phyloP scores from a whole-genome alignment of 2,113 vertebrate species.

The Lophius piscatorius region DNA sequence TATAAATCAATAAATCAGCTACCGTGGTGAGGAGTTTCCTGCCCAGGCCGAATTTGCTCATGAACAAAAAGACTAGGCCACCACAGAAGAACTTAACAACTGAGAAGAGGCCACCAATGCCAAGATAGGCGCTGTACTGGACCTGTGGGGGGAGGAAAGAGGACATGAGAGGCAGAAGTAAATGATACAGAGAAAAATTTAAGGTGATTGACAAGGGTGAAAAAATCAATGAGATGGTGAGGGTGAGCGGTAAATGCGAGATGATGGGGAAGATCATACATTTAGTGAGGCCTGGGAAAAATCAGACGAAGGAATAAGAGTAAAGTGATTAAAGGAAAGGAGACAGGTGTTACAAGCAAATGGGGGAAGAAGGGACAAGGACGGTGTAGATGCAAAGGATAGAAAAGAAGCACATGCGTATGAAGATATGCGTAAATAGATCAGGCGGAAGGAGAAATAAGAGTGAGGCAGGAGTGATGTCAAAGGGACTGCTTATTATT shows the following conservation, averaged over 20 bases:
- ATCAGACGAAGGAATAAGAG: neutral
- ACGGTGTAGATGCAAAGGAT: neutral
- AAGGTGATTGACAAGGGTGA: neutral
- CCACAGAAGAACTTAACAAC: conserved; percentile 84
- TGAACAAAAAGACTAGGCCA: conserved; percentile 85
- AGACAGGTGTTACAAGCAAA: neutral
- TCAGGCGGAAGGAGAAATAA: neutral
- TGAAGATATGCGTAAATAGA: no score
- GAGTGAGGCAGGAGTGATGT: conserved; percentile 29
- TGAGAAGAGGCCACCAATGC: conserved; percentile 81
- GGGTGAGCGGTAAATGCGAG: neutral
- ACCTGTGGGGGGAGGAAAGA: conserved; percentile 68
- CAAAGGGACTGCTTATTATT: conserved; percentile 44
- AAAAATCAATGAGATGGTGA: no score
- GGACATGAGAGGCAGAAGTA: neutral
- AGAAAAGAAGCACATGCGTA: no score
- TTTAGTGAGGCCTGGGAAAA: no score
- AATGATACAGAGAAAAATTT: neutral
- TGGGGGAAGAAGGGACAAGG: neutral
- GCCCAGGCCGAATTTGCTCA: conserved; percentile 86
- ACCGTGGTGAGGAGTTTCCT: conserved; percentile 86
- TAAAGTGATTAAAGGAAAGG: neutral
- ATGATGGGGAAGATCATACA: neutral
- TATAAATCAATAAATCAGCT: no score
- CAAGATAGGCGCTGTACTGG: conserved; percentile 82